Conservation (phyloP, 23 tunicate species). For the Botrylloides violaceus region DNA sequence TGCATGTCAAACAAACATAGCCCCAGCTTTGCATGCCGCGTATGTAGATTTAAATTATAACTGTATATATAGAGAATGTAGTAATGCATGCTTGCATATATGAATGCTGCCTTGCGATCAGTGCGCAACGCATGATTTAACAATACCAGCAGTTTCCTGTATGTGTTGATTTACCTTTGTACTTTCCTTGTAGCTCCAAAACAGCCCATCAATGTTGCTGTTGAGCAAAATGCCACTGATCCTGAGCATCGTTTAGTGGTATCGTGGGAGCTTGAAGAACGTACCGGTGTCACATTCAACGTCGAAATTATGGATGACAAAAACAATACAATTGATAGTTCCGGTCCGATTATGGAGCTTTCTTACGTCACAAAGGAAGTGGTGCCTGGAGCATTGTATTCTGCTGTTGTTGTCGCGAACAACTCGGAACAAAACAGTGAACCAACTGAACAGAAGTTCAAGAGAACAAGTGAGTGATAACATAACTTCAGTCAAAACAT, state of each 20-base stretch:
- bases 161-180: no score
- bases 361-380: background rate
- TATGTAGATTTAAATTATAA: no score
- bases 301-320: background rate
- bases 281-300: background rate
- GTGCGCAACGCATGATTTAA: no score
- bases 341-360: background rate
- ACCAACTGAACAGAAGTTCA: background rate
- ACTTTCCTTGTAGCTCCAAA: no score
- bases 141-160: no score
- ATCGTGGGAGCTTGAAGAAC: background rate
- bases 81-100: no score
- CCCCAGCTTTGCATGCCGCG: no score
- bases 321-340: background rate
- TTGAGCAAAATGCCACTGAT: background rate
- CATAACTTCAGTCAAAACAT: no score
- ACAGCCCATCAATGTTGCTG: no score
- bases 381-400: constrained; percentile 22
- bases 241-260: background rate
- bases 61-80: no score
- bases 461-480: background rate
- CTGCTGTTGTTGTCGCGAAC: constrained; percentile 4
- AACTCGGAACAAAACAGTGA: background rate
- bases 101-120: no score
- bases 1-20: no score